These are phyloP conservation scores for Petrolisthes cinctipes DNA, from an alignment of 2,888 invertebrate species.

Conservation along the genomic window DNA sequence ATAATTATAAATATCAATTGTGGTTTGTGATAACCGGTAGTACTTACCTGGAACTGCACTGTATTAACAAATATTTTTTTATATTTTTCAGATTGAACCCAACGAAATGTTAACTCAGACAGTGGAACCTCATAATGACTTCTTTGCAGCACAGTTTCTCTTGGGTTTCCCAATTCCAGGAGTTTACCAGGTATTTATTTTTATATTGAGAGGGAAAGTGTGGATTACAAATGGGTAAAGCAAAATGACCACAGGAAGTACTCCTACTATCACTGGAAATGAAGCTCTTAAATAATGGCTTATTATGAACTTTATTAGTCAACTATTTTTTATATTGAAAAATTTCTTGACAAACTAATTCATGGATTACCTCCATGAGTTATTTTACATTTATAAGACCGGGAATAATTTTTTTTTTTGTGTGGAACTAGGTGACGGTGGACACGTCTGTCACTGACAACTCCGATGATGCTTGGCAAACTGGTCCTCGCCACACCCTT, in stretches of 20 bases:
- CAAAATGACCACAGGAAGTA: background rate
- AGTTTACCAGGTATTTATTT: constrained; percentile 50
- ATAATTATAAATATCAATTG: no score
- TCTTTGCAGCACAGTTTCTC: constrained; percentile 92
- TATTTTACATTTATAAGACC: no score
- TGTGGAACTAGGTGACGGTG: constrained; percentile 48
- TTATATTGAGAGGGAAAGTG: background rate
- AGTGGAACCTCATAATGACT: constrained; percentile 91
- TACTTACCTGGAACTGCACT: no score
- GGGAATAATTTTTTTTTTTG: no score
- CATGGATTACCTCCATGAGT: no score
- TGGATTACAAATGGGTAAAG: background rate
- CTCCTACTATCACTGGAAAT: background rate
- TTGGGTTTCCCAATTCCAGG: constrained; percentile 76
- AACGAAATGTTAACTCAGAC: constrained; percentile 78
- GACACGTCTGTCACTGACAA: constrained; percentile 64
- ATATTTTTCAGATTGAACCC: constrained; percentile 64
- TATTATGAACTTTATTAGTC: background rate
- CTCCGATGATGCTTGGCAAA: constrained; percentile 63
- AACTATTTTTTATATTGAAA: no score
- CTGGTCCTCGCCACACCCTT: constrained; percentile 61
- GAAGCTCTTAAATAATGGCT: background rate
- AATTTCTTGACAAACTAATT: no score
- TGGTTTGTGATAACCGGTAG: no score
- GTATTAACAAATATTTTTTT: constrained; percentile 15